Conservation (phyloP, 2,888 invertebrate species). For the Nebria salina region DNA sequence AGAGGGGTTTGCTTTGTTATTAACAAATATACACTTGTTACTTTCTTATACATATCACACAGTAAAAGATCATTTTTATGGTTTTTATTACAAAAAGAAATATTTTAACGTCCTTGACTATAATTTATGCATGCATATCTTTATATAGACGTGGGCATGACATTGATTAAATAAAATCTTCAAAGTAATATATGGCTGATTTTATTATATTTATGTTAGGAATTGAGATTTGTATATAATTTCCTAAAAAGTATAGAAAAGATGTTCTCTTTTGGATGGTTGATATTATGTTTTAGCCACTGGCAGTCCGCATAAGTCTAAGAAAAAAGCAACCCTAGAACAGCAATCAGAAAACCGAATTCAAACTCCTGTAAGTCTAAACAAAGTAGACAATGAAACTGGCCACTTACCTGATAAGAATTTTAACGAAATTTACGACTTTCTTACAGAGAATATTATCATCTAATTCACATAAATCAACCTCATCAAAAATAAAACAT, state of each 20-base stretch:
- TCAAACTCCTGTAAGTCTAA: conserved; percentile 57
- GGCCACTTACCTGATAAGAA: conserved; percentile 16
- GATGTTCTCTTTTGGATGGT: too few species aligned
- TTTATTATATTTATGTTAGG: too few species aligned
- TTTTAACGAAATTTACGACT: conserved; percentile 42
- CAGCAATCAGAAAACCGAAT: conserved; percentile 52
- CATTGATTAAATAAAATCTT: too few species aligned
- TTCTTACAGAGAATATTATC: conserved; percentile 58
- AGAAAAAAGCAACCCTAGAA: conserved; percentile 57
- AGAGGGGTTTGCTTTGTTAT: background rate
- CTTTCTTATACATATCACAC: conserved; percentile 21
- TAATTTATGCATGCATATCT: too few species aligned
- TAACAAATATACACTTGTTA: background rate
- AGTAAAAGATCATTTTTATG: too few species aligned
- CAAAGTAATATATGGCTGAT: too few species aligned
- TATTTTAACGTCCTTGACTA: too few species aligned
- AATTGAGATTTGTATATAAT: too few species aligned
- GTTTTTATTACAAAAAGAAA: too few species aligned
- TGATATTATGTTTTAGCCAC: conserved; percentile 53
- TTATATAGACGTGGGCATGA: too few species aligned
- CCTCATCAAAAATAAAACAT: conserved; percentile 52
- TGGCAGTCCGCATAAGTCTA: conserved; percentile 57
- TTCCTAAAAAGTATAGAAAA: too few species aligned
- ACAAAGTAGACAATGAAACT: conserved; percentile 23
- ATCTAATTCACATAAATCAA: conserved; percentile 57